Conservation (phyloP, 2,888 invertebrate species). For the Thumatha senex region DNA sequence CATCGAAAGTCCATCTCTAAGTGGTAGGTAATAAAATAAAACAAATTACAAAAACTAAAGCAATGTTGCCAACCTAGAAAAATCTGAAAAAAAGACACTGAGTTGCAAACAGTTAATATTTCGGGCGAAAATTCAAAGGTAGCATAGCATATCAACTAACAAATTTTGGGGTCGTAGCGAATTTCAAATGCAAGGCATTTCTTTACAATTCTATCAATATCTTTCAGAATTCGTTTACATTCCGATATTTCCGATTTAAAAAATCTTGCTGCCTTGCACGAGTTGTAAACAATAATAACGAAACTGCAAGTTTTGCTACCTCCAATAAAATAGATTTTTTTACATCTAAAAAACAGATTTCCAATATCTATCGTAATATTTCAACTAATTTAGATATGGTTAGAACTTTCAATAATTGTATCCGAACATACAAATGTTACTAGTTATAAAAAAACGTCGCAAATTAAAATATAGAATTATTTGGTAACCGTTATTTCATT, state of each 20-base stretch:
- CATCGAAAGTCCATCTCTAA: neutral
- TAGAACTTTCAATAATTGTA: constrained; percentile 30
- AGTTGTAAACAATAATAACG: constrained; percentile 10
- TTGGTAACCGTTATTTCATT: neutral
- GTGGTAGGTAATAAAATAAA: constrained; percentile 5
- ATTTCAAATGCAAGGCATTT: constrained; percentile 28
- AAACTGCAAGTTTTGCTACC: constrained; percentile 38
- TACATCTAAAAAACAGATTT: constrained; percentile 33
- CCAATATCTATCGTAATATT: constrained; percentile 30
- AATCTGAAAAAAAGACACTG: constrained; percentile 25
- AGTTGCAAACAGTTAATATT: constrained; percentile 30
- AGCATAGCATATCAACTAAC: constrained; percentile 33
- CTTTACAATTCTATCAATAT: neutral
- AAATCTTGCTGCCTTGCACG: constrained; percentile 27
- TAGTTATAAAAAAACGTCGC: neutral
- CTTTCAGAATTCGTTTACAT: constrained; percentile 10
- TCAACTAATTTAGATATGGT: constrained; percentile 44
- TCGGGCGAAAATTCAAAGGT: constrained; percentile 6
- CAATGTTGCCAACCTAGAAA: constrained; percentile 10
- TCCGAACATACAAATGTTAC: constrained; percentile 34
- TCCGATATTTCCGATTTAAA: neutral
- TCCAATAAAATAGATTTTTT: constrained; percentile 33
- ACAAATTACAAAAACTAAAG: constrained; percentile 13
- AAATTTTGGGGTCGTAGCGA: constrained; percentile 36
- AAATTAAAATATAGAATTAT: neutral